A percentile compares a stretch with the other conserved stretches of the same genome.
phyloP scores from a whole-genome alignment of 2,797 vertebrate species.

The Sandelia bainsii region DNA sequence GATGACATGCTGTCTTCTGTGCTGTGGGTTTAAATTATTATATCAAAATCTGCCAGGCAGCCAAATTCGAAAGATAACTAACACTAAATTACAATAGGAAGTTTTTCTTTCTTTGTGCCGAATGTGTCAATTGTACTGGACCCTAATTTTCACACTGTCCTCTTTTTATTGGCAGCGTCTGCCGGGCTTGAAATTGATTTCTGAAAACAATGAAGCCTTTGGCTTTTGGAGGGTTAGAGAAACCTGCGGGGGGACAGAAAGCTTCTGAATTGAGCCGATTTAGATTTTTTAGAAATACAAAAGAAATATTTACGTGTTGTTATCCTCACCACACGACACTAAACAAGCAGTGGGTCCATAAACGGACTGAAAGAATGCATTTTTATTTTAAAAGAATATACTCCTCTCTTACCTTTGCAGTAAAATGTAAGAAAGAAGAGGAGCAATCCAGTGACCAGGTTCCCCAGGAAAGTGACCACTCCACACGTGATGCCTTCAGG shows the following conservation, averaged over 20 bases:
- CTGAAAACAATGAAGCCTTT: slow-evolving; percentile 36
- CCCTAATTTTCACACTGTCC: slow-evolving; percentile 37
- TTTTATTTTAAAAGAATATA: background rate
- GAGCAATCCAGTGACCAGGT: slow-evolving; percentile 93
- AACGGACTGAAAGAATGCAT: background rate
- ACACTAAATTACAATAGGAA: slow-evolving; percentile 39
- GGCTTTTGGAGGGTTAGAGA: slow-evolving; percentile 17
- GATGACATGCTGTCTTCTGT: slow-evolving; percentile 22
- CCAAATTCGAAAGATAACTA: slow-evolving; percentile 26
- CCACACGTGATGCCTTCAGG: slow-evolving; percentile 99
- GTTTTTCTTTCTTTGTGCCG: slow-evolving; percentile 35
- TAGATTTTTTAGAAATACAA: slow-evolving; percentile 4
- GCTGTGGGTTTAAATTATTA: slow-evolving; percentile 40
- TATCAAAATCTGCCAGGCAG: slow-evolving; percentile 44
- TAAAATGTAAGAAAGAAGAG: slow-evolving; percentile 97
- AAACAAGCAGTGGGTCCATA: background rate
- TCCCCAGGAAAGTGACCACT: slow-evolving; percentile 96
- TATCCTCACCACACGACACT: background rate
- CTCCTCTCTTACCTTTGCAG: slow-evolving; percentile 88
- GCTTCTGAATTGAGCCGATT: background rate
- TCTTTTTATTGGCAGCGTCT: slow-evolving; percentile 41
- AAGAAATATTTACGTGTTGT: background rate
- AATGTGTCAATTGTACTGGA: slow-evolving; percentile 20
- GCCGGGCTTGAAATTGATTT: slow-evolving; percentile 48
- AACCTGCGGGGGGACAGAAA: slow-evolving; percentile 3